Conservation (phyloP, 1,140 invertebrate genomes). For the Magallana gigas region DNA sequence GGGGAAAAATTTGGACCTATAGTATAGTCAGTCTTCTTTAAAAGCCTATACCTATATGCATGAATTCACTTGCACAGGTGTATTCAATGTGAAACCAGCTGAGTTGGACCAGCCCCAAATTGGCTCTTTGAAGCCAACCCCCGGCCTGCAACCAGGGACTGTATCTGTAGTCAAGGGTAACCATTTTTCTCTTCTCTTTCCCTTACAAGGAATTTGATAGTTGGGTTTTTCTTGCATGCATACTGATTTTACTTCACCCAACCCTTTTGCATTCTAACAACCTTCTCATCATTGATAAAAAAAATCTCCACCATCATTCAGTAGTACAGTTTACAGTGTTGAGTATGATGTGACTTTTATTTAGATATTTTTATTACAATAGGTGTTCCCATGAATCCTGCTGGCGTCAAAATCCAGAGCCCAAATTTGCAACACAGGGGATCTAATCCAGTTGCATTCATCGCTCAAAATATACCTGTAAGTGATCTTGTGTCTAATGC, state of each 20-base stretch:
- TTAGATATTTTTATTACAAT: neutral
- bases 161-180: constrained; percentile 24
- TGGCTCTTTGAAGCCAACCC: constrained; percentile 28
- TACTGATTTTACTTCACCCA: constrained; percentile 7
- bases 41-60: constrained; percentile 17
- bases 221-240: neutral
- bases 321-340: too few species aligned
- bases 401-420: constrained; percentile 3
- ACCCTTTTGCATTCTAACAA: constrained; percentile 1
- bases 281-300: too few species aligned
- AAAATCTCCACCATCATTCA: too few species aligned
- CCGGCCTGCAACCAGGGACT: constrained; percentile 8
- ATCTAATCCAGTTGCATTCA: neutral
- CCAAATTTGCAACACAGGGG: constrained; percentile 1
- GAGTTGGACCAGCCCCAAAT: constrained; percentile 15
- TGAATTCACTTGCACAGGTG: constrained; percentile 38
- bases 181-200: neutral
- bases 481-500: neutral
- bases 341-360: too few species aligned
- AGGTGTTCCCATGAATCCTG: neutral
- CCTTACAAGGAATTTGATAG: neutral
- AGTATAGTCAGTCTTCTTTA: neutral
- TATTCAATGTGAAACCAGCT: constrained; percentile 42
- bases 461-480: constrained; percentile 25
- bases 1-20: neutral